Evolutionary conservation across 2,797 vertebrate genomes (phyloP).

Genomic region (Amniataba percoides): DNA sequence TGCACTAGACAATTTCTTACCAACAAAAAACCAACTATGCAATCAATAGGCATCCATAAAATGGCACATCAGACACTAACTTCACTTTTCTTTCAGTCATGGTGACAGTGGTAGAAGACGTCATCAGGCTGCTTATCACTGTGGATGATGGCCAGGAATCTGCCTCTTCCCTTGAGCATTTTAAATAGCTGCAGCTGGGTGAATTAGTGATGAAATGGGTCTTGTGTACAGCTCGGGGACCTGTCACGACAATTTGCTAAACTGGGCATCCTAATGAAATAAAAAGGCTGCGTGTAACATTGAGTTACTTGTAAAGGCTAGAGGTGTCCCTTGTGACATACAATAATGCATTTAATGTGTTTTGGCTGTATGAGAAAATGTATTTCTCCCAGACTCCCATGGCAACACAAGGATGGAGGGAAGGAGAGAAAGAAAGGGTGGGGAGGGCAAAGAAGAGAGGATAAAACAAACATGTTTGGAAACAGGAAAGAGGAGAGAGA

Average conservation of each 20-base stretch:
- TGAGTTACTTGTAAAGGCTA: conserved; percentile 73
- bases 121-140: conserved; percentile 57
- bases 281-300: conserved; percentile 71
- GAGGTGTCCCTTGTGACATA: conserved; percentile 72
- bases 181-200: conserved; percentile 70
- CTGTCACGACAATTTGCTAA: conserved; percentile 67
- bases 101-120: conserved; percentile 46
- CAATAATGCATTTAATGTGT: conserved; percentile 82
- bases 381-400: conserved; percentile 71
- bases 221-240: conserved; percentile 70
- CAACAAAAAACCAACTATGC: background rate
- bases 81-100: conserved; percentile 43
- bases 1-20: background rate
- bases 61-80: conserved; percentile 21
- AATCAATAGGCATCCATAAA: conserved; percentile 40
- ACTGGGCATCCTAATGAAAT: conserved; percentile 80
- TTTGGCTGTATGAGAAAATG: conserved; percentile 75
- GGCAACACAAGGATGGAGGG: conserved; percentile 51
- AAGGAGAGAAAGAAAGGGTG: conserved; percentile 31
- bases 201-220: conserved; percentile 67
- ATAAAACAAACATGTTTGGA: conserved; percentile 56
- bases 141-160: conserved; percentile 48
- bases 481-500: conserved; percentile 34
- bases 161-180: conserved; percentile 62
- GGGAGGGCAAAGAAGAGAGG: conserved; percentile 27